A percentile compares a stretch with the other conserved stretches of the same genome.
These are phyloP conservation scores for Stictocephala bisonia DNA, from an alignment of 2,888 invertebrate species.

Conservation along the genomic window DNA sequence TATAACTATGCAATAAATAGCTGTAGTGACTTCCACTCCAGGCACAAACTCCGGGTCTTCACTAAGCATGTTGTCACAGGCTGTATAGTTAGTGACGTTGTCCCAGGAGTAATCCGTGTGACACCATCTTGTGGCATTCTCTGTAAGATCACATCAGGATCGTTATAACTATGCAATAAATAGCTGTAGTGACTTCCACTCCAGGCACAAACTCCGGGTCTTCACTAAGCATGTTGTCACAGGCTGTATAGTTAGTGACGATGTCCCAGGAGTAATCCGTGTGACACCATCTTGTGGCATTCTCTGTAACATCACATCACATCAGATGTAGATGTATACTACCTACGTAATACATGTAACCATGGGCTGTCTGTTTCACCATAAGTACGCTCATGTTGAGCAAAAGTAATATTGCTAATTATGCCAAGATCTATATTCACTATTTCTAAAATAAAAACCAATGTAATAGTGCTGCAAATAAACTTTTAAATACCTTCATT, in stretches of 20 bases:
- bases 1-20: constrained; percentile 86
- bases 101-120: constrained; percentile 83
- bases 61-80: constrained; percentile 71
- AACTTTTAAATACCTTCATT: too few relatives aligned
- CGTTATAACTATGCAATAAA: constrained; percentile 87
- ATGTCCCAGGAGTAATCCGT: constrained; percentile 85
- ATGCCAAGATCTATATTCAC: too few relatives aligned
- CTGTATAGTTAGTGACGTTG: constrained; percentile 79
- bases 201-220: constrained; percentile 77
- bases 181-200: constrained; percentile 72
- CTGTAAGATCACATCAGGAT: too few relatives aligned
- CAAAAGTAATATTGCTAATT: too few relatives aligned
- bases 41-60: constrained; percentile 77
- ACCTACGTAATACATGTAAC: background rate
- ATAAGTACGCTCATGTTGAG: too few relatives aligned
- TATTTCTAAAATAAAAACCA: too few relatives aligned
- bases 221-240: constrained; percentile 68
- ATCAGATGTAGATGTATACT: background rate
- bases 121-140: constrained; percentile 87
- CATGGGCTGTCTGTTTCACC: too few relatives aligned
- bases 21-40: constrained; percentile 70
- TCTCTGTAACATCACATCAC: constrained; percentile 76
- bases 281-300: constrained; percentile 83
- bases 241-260: constrained; percentile 80
- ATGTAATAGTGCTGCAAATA: too few relatives aligned